Percentiles rank a stretch among this genome's conserved stretches.
These are phyloP conservation scores for Notodonta dromedarius DNA, from an alignment of 2,888 invertebrate species.

Conservation along the genomic window DNA sequence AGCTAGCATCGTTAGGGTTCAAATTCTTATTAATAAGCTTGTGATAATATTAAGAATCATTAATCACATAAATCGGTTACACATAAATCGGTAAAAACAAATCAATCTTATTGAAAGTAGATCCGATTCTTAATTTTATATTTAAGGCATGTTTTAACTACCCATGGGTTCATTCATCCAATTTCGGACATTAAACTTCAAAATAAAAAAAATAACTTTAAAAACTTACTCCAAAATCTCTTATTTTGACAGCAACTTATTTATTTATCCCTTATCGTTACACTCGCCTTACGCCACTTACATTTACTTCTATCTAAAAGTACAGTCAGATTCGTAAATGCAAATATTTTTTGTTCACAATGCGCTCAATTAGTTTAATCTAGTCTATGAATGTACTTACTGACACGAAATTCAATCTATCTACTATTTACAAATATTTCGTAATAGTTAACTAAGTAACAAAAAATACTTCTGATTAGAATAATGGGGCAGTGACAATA, in stretches of 20 bases:
- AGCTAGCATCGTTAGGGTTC: background rate
- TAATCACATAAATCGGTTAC: no score
- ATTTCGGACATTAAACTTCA: no score
- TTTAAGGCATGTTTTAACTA: no score
- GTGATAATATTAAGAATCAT: background rate
- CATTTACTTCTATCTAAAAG: background rate
- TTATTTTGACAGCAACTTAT: no score
- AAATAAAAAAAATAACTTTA: no score
- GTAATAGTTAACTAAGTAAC: background rate
- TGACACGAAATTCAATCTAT: no score
- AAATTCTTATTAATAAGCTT: background rate
- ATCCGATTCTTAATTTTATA: no score
- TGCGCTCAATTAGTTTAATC: constrained; percentile 15
- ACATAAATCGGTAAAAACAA: no score
- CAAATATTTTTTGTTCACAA: constrained; percentile 19
- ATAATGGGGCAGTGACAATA: background rate
- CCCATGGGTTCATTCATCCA: no score
- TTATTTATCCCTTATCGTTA: background rate
- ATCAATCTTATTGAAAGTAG: no score
- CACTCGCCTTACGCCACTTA: background rate
- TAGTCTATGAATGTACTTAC: background rate
- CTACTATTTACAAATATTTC: background rate
- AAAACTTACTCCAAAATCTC: no score
- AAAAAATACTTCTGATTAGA: background rate
- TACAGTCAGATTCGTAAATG: constrained; percentile 22